Base-by-base conservation (phyloP, 2,888 invertebrate genomes). In the Morpho deidamia region DNA sequence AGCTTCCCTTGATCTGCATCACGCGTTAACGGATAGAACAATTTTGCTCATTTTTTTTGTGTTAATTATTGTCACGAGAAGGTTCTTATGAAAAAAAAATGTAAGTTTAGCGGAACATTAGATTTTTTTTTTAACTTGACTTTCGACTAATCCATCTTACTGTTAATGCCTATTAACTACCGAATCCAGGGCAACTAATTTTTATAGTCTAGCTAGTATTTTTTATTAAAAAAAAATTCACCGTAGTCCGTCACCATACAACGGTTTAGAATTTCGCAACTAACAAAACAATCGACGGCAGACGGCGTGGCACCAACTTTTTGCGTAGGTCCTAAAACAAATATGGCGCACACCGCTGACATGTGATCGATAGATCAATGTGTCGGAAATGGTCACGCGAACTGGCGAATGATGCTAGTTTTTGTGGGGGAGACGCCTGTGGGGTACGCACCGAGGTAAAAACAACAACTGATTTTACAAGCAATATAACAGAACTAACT, bases 231-330 rank as follows among this genome's bases (percentile, higher is more conserved):
- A 23, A 23, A 3, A 23, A 23, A 5, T 23, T 23, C 35, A 12
- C 38, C 34, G 12, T 8, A 7, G 11, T 49, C 41, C 14, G 23
- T 49, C 48, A 34, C 35, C 41, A 41, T 42, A 35, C 39, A 48
- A 11, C 35, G 42, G 35, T 49, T 57, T 53, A 42, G 62, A 56
- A 56, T 56, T 51, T 38, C 38, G 55, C 58, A 38, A 43, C 45
- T 38, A 37, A 51, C 51, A 59, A 62, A 58, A 54, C 43, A 11
- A 41, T 37, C 12, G 53, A 53, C 42, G 12, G 42, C 74, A 84
- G 83, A 84, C 84, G 56, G 83, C 78, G 60, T 78, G 83, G 82
- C 84, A 76, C 81, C 83, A 56, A 69, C 63, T 81, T 83, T 82
- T 82, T 81, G 70, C 50, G 44, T 38, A 43, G 42, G 38, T 51